These are phyloP conservation scores for Capreolus pygargus DNA, from an alignment of 2,113 vertebrate species.

Conservation along the genomic window DNA sequence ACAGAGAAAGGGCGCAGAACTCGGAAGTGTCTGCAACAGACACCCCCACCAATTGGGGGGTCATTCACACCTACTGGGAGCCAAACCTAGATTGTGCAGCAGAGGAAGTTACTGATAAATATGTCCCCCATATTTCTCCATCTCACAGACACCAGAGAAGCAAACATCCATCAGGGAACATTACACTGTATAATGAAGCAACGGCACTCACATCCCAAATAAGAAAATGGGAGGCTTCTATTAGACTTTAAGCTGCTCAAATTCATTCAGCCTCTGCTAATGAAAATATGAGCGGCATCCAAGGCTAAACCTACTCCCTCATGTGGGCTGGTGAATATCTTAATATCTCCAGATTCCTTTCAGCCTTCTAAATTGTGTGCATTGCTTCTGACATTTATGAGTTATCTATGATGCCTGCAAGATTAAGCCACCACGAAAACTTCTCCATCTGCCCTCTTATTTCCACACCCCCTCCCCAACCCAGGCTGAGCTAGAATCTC, in stretches of 20 bases:
- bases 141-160: not conserved
- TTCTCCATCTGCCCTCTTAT: not conserved
- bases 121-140: not conserved
- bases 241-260: slow-evolving; percentile 36
- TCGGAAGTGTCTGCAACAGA: not conserved
- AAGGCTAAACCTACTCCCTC: not conserved
- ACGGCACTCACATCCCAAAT: slow-evolving; percentile 6
- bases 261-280: slow-evolving; percentile 57
- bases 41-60: accelerated
- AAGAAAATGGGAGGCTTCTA: slow-evolving; percentile 48
- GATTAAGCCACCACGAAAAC: slow-evolving; percentile 21
- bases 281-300: slow-evolving; percentile 10
- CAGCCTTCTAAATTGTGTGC: slow-evolving; percentile 44
- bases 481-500: slow-evolving; percentile 10
- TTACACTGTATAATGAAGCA: slow-evolving; percentile 18
- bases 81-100: not conserved
- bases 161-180: slow-evolving; percentile 7
- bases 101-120: not conserved
- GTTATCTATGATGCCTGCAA: slow-evolving; percentile 47
- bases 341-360: slow-evolving; percentile 30
- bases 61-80: not conserved
- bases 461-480: not conserved
- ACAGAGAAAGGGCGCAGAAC: not conserved
- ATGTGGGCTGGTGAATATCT: slow-evolving; percentile 41
- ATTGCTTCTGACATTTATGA: slow-evolving; percentile 68